A percentile compares a stretch with the other conserved stretches of the same genome.
These are phyloP conservation scores for Prostheceraeus crozeri DNA, from an alignment of 2,888 invertebrate genomes.

Conservation along the genomic window DNA sequence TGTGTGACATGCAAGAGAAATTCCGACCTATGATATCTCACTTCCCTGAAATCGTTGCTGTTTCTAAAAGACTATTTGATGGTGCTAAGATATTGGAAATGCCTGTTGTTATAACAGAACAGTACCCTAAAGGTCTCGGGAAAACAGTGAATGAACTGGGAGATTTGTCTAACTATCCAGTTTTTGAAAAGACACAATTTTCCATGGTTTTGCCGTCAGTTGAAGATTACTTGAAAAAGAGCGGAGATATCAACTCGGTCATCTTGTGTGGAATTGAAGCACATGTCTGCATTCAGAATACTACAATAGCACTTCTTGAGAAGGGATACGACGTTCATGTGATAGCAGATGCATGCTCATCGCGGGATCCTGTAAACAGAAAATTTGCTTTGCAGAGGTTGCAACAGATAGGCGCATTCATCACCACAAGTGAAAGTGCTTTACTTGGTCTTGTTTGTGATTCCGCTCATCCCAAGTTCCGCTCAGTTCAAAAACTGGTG, in stretches of 20 bases:
- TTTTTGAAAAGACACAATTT: slow-evolving; percentile 68
- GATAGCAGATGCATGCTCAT: slow-evolving; percentile 70
- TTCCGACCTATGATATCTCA: slow-evolving; percentile 53
- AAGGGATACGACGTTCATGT: slow-evolving; percentile 65
- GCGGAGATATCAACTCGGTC: slow-evolving; percentile 59
- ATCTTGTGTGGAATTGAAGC: slow-evolving; percentile 62
- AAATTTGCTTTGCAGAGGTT: slow-evolving; percentile 54
- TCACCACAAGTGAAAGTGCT: slow-evolving; percentile 55
- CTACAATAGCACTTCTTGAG: slow-evolving; percentile 67
- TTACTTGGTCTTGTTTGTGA: slow-evolving; percentile 49
- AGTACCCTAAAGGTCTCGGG: slow-evolving; percentile 64
- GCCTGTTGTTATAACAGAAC: slow-evolving; percentile 62
- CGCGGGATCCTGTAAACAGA: slow-evolving; percentile 64
- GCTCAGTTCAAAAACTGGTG: slow-evolving; percentile 53
- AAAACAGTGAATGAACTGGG: slow-evolving; percentile 65
- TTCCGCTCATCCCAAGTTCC: slow-evolving; percentile 53
- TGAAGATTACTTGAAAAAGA: slow-evolving; percentile 60
- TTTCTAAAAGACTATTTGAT: slow-evolving; percentile 54
- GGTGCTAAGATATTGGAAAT: slow-evolving; percentile 60
- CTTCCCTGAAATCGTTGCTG: slow-evolving; percentile 52
- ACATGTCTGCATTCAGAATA: slow-evolving; percentile 73
- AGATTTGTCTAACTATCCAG: slow-evolving; percentile 60
- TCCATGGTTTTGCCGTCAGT: slow-evolving; percentile 70
- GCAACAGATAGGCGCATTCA: slow-evolving; percentile 50
- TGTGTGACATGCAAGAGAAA: slow-evolving; percentile 58